A percentile compares a stretch with the other conserved stretches of the same genome.
These are phyloP conservation scores for Lepisosteus oculatus DNA, from an alignment of 2,113 vertebrate species.

Conservation along the genomic window DNA sequence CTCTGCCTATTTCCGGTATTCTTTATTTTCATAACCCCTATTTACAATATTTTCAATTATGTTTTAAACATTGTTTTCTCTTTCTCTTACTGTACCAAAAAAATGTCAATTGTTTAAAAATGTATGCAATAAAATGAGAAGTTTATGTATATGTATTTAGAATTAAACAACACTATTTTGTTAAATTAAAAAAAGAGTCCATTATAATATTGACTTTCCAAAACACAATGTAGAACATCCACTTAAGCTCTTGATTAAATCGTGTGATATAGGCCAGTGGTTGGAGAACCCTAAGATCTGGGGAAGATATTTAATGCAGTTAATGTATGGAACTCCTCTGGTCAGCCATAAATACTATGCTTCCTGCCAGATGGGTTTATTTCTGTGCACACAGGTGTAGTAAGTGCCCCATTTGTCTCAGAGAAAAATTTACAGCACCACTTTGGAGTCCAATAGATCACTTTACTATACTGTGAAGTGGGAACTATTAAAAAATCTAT, in stretches of 20 bases:
- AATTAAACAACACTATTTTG: background rate
- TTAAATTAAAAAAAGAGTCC: background rate
- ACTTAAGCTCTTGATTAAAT: background rate
- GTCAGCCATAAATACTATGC: too few relatives aligned
- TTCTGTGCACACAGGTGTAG: background rate
- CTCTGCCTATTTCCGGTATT: too few relatives aligned
- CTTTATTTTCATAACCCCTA: too few relatives aligned
- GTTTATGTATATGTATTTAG: background rate
- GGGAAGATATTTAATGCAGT: background rate
- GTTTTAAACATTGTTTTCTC: too few relatives aligned
- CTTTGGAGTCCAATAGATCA: background rate
- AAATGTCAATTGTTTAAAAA: too few relatives aligned
- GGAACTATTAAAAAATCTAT: background rate
- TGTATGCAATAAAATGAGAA: too few relatives aligned
- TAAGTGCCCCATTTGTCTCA: conserved; percentile 5
- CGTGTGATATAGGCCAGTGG: background rate
- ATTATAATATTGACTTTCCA: background rate
- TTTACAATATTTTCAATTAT: too few relatives aligned
- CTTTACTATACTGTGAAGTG: background rate
- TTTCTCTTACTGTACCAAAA: too few relatives aligned
- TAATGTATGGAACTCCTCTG: background rate
- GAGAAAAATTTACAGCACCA: conserved; percentile 1
- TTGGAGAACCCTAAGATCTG: background rate
- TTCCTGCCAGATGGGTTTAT: background rate
- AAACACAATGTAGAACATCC: background rate